These are phyloP conservation scores for Axinella damicornis DNA, from an alignment of 37 sponge, comb jelly and placozoan genomes.

Conservation along the genomic window DNA sequence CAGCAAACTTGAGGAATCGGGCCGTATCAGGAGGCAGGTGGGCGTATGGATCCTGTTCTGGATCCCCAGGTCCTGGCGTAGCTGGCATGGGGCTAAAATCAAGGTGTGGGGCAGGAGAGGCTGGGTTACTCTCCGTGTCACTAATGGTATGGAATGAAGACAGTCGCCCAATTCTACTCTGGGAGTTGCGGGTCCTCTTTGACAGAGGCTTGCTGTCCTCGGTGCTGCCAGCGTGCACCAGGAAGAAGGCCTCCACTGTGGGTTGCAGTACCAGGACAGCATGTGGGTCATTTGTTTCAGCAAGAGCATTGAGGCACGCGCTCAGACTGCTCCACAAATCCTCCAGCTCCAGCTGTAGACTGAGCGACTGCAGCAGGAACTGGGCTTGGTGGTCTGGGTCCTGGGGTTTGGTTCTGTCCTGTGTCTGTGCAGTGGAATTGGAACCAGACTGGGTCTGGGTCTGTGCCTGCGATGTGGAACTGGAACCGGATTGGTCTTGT, in stretches of 20 bases:
- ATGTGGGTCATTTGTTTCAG: constrained; percentile 86
- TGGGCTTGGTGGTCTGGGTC: not conserved
- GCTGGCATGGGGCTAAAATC: constrained; percentile 60
- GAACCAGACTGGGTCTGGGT: not conserved
- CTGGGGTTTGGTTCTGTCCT: not conserved
- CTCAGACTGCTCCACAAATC: constrained; percentile 89
- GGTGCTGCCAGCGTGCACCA: constrained; percentile 82
- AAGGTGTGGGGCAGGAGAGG: constrained; percentile 40
- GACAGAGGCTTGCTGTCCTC: constrained; percentile 22
- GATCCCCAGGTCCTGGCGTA: constrained; percentile 36
- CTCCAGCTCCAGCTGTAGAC: constrained; percentile 84
- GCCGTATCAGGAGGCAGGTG: constrained; percentile 87
- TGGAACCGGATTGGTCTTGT: too few species aligned
- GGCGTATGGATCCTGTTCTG: constrained; percentile 48
- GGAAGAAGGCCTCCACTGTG: constrained; percentile 97
- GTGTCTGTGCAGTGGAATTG: not conserved
- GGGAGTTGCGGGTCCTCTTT: not conserved
- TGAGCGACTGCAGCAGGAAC: constrained; percentile 61
- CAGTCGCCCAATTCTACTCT: constrained; percentile 7
- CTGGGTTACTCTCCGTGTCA: constrained; percentile 44
- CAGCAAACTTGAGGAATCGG: constrained; percentile 95
- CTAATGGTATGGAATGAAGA: constrained; percentile 51
- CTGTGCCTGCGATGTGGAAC: too few species aligned
- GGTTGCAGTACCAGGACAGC: constrained; percentile 97
- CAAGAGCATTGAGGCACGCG: constrained; percentile 86